phyloP scores from a whole-genome alignment of 1,140 invertebrate genomes.

The Nomia melanderi region DNA sequence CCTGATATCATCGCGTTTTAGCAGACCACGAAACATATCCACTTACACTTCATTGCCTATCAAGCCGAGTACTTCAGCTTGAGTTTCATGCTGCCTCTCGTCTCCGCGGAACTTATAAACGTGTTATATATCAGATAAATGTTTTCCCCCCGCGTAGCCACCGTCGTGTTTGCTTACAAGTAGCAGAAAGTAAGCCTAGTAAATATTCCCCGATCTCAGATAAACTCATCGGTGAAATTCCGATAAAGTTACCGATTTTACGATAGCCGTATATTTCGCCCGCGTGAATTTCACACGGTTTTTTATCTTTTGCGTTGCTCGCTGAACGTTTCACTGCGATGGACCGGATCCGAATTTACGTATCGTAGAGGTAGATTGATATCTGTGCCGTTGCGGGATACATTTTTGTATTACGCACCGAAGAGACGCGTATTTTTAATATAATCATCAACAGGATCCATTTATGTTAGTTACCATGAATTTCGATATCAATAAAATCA shows the following conservation, averaged over 20 bases:
- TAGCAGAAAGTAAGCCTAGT: constrained; percentile 53
- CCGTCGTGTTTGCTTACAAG: constrained; percentile 53
- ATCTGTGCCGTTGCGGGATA: neutral
- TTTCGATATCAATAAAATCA: too few relatives aligned
- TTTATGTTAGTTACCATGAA: too few relatives aligned
- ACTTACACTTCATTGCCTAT: constrained; percentile 67
- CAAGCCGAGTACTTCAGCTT: constrained; percentile 61
- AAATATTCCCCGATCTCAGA: constrained; percentile 57
- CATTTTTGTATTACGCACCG: neutral
- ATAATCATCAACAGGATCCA: too few relatives aligned
- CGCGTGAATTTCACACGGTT: neutral
- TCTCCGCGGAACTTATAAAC: constrained; percentile 55
- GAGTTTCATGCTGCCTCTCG: constrained; percentile 63
- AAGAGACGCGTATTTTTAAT: too few relatives aligned
- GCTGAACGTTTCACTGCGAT: neutral
- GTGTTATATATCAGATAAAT: constrained; percentile 66
- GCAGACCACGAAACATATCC: constrained; percentile 66
- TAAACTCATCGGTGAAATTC: constrained; percentile 56
- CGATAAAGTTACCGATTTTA: constrained; percentile 34
- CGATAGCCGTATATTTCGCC: neutral
- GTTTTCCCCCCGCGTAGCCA: constrained; percentile 49
- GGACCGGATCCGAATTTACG: neutral
- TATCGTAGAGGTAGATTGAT: neutral
- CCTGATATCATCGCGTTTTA: constrained; percentile 63
- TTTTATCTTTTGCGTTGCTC: neutral